Conservation (phyloP, 1,140 invertebrate genomes). For the Anastrepha ludens region DNA sequence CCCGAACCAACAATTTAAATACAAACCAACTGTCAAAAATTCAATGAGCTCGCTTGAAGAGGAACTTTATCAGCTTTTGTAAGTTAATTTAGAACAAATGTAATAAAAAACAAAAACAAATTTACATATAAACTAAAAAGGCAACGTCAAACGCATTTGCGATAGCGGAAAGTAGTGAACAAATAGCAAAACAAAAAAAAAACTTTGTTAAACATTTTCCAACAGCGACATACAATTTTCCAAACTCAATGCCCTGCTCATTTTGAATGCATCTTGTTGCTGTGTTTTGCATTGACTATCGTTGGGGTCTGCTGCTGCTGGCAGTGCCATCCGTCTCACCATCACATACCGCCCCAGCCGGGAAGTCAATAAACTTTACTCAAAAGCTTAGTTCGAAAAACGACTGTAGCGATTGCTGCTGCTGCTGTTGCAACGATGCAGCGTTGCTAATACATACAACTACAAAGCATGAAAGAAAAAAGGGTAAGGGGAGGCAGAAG, state of each 20-base stretch:
- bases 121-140: not conserved
- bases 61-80: not conserved
- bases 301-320: not conserved
- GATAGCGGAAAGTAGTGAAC: not conserved
- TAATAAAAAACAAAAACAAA: not conserved
- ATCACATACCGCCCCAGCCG: not conserved
- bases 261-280: not conserved
- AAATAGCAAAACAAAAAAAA: too few relatives aligned
- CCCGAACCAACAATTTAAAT: too few relatives aligned
- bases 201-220: not conserved
- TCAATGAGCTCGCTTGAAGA: too few relatives aligned
- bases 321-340: not conserved
- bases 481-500: not conserved
- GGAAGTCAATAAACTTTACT: conserved; percentile 34
- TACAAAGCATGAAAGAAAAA: not conserved
- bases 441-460: not conserved
- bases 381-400: conserved; percentile 21
- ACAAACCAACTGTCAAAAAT: too few relatives aligned
- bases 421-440: not conserved
- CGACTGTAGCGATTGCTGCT: not conserved
- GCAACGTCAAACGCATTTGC: not conserved
- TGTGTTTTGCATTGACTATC: not conserved
- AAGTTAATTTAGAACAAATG: not conserved
- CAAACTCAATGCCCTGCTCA: not conserved
- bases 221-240: not conserved